Percentiles rank a stretch among this genome's conserved stretches.
phyloP scores from a whole-genome alignment of 2,113 vertebrate genomes.

The Grus americana region DNA sequence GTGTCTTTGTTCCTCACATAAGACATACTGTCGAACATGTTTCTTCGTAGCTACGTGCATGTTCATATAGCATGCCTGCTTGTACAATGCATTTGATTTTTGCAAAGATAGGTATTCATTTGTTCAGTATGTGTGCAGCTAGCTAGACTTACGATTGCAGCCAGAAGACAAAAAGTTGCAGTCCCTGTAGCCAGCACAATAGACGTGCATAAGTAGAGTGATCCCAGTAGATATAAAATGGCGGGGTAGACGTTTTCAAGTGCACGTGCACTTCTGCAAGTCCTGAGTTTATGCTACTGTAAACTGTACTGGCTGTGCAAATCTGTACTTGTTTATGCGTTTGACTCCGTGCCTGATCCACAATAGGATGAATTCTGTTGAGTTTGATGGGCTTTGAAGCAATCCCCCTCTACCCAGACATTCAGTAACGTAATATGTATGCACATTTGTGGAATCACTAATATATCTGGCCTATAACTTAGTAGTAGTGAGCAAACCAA shows the following conservation, averaged over 20 bases:
- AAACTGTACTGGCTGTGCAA: background rate
- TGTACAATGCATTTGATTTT: background rate
- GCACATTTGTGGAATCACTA: background rate
- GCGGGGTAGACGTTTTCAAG: background rate
- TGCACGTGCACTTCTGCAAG: background rate
- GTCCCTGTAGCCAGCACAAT: background rate
- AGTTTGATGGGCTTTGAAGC: background rate
- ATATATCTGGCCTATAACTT: background rate
- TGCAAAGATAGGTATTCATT: background rate
- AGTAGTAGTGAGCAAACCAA: background rate
- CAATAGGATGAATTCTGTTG: background rate
- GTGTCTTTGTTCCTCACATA: background rate
- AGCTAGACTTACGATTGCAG: background rate
- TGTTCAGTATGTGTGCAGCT: background rate
- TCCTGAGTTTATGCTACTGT: background rate
- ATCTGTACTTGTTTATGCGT: background rate
- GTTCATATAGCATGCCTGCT: background rate
- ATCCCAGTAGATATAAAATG: background rate
- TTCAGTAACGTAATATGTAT: accelerated
- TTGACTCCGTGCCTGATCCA: background rate
- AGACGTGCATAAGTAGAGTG: background rate
- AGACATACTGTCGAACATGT: background rate
- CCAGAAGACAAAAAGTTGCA: slow-evolving; percentile 7
- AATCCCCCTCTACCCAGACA: background rate
- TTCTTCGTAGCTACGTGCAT: background rate